Percentiles rank a stretch among this genome's conserved stretches.
These are phyloP conservation scores for Zaprionus kolodkinae DNA, from an alignment of 1,140 invertebrate species.

Conservation along the genomic window DNA sequence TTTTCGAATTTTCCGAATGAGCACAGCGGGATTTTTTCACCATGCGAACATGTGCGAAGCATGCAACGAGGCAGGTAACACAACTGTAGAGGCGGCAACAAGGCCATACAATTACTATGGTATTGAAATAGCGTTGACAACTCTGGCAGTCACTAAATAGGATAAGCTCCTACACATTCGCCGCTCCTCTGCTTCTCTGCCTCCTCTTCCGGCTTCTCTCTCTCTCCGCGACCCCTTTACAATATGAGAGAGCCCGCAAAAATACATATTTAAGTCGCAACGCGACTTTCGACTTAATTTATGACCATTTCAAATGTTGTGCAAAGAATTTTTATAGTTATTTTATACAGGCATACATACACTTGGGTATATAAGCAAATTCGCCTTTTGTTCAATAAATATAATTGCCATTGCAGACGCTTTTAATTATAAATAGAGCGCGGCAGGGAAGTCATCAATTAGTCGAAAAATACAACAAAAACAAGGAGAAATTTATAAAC, in stretches of 20 bases:
- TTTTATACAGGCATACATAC: conserved; percentile 43
- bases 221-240: not conserved
- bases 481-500: conserved; percentile 17
- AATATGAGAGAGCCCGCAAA: conserved; percentile 17
- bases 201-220: not conserved
- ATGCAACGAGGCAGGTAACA: conserved; percentile 48
- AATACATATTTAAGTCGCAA: conserved; percentile 43
- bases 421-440: conserved; percentile 73
- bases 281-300: conserved; percentile 58
- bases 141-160: conserved; percentile 55
- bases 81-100: conserved; percentile 29
- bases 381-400: conserved; percentile 69
- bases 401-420: conserved; percentile 68
- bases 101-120: conserved; percentile 45
- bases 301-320: conserved; percentile 59
- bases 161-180: conserved; percentile 43
- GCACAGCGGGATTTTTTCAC: not conserved
- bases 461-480: conserved; percentile 42
- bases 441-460: conserved; percentile 76
- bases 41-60: conserved; percentile 36
- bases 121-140: conserved; percentile 45
- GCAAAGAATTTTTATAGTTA: conserved; percentile 64
- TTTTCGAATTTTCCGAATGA: conserved; percentile 31
- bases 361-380: conserved; percentile 27
- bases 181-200: not conserved